phyloP scores from a whole-genome alignment of 1,140 invertebrate genomes.

The Drosophila mayri region DNA sequence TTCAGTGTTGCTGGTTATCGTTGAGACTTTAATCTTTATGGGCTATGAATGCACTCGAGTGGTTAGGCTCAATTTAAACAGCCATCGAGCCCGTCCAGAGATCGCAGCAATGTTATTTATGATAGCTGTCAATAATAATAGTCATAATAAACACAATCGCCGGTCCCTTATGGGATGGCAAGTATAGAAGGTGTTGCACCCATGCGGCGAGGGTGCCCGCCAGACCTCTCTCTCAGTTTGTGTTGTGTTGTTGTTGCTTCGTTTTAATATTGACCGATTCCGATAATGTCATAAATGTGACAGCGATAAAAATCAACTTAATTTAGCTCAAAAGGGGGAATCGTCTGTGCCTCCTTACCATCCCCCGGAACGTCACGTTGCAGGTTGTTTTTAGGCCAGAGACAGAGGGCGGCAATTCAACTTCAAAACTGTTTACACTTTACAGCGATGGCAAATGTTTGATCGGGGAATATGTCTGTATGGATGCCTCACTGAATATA shows the following conservation, averaged over 20 bases:
- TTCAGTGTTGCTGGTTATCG: conserved; percentile 48
- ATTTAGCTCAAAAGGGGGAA: conserved; percentile 34
- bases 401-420: conserved; percentile 38
- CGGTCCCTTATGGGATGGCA: conserved; percentile 28
- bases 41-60: conserved; percentile 76
- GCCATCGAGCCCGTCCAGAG: conserved; percentile 34
- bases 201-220: conserved; percentile 41
- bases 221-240: neutral
- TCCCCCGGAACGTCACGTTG: conserved; percentile 2
- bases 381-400: conserved; percentile 43
- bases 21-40: conserved; percentile 76
- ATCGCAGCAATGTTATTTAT: conserved; percentile 59
- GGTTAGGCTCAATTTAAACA: conserved; percentile 72
- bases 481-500: conserved; percentile 29
- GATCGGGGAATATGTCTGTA: conserved; percentile 20
- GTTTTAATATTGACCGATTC: conserved; percentile 70
- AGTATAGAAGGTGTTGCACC: conserved; percentile 60
- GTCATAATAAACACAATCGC: conserved; percentile 71
- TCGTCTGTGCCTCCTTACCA: neutral
- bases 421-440: conserved; percentile 61
- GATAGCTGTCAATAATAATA: conserved; percentile 74
- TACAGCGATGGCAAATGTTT: conserved; percentile 71
- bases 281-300: conserved; percentile 83
- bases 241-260: conserved; percentile 20
- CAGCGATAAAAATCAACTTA: conserved; percentile 79